Evolutionary conservation across 2,888 invertebrate genomes (phyloP), one percentile per base, ranked within the genome.

Genomic region (Platerodrilus igneus): DNA sequence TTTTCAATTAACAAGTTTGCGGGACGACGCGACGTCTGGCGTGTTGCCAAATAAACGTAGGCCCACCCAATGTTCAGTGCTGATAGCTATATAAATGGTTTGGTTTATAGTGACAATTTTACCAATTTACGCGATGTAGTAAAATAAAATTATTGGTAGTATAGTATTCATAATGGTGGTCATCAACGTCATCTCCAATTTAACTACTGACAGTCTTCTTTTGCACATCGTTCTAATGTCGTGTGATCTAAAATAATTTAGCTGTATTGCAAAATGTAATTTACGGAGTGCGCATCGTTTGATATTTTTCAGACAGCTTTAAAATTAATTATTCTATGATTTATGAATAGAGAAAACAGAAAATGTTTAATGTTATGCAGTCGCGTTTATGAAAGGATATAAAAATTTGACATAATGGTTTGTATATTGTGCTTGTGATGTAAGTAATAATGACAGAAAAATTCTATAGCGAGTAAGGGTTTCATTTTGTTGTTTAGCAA

Each of bases 101-200:
- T 47, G 52, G 50, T 51, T 53, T 48, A 46, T 55, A 56, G 59
- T 56, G 60, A 62, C 60, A 60, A 62, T 61, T 62, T 59, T 59
- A 55, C 58, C 61, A 55, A 63, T 62, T 62, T 59, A 60, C 57
- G 57, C 58, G 50, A 53, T 53, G 59, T 60, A 54, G 53, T 60
- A 59, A n/a, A n/a, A n/a, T n/a, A n/a, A n/a, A n/a, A 56, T 57
- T 55, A 62, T 62, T 59, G 61, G 62, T n/a, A n/a, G n/a, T n/a
- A n/a, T n/a, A n/a, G n/a, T 58, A 55, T 53, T 57, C 53, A 50
- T 41, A 52, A 50, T 45, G 48, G 47, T 51, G 58, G 57, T 62
- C 62, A 62, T 65, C 62, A 64, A 54, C 58, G 59, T 57, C 52
- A 57, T 63, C 62, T 63, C 62, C 59, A 64, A 59, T 65, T 63